Percentiles rank a stretch among this genome's conserved stretches.
Evolutionary conservation across 1,140 invertebrate genomes (phyloP).

Genomic region (Varroa destructor): DNA sequence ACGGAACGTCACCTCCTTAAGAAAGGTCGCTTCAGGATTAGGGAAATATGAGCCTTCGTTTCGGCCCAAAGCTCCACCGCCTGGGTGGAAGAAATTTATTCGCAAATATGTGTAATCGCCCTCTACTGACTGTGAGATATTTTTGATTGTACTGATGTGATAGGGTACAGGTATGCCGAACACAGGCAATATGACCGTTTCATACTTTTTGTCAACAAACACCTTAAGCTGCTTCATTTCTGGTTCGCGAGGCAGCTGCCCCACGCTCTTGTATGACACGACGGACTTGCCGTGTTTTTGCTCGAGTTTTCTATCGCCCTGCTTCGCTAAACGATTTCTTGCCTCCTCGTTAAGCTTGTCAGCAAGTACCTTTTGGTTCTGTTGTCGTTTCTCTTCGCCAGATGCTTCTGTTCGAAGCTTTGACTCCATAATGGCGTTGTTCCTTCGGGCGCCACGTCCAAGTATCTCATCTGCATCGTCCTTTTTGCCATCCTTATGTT

Average conservation of each 20-base stretch:
- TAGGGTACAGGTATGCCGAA: constrained; percentile 92
- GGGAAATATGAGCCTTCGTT: constrained; percentile 77
- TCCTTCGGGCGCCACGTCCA: constrained; percentile 64
- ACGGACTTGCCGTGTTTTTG: constrained; percentile 84
- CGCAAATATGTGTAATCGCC: constrained; percentile 97
- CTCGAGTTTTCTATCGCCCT: constrained; percentile 58
- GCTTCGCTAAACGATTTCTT: constrained; percentile 71
- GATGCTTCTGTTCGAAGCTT: constrained; percentile 82
- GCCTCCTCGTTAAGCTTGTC: constrained; percentile 80
- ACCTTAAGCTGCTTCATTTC: constrained; percentile 88
- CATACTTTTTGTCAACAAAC: constrained; percentile 92
- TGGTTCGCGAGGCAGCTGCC: constrained; percentile 78
- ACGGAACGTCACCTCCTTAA: constrained; percentile 99
- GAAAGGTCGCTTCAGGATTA: constrained; percentile 85
- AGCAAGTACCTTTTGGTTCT: constrained; percentile 90
- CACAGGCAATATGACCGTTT: constrained; percentile 90
- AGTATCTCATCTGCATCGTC: constrained; percentile 49
- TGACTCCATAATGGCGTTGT: constrained; percentile 73
- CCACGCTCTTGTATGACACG: constrained; percentile 81
- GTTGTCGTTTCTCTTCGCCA: constrained; percentile 88
- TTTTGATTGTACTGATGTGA: constrained; percentile 97
- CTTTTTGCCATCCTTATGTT: constrained; percentile 47
- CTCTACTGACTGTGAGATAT: constrained; percentile 93
- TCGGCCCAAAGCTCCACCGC: constrained; percentile 71
- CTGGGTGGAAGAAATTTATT: constrained; percentile 98